Evolutionary conservation across 2,797 vertebrate genomes (phyloP).

Genomic region (Anguilla pacifica): DNA sequence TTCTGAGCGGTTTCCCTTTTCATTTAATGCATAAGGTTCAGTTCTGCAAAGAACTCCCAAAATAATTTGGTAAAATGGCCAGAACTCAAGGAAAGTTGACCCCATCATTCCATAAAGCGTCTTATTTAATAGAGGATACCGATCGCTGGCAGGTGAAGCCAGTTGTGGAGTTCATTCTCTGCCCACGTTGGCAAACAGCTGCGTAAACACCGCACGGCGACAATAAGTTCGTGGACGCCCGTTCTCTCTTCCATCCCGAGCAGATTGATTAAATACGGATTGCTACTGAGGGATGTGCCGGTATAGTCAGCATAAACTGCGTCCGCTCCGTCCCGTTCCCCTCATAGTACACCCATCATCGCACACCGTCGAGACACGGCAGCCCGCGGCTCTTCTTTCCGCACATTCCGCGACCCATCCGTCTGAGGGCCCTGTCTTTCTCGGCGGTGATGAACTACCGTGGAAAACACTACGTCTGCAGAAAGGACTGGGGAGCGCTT

Average conservation of each 20-base stretch:
- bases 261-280: slow-evolving; percentile 83
- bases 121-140: not conserved
- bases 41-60: not conserved
- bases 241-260: slow-evolving; percentile 64
- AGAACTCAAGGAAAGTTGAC: not conserved
- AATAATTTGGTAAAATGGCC: not conserved
- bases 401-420: slow-evolving; percentile 72
- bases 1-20: not conserved
- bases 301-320: slow-evolving; percentile 80
- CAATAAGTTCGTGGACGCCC: slow-evolving; percentile 55
- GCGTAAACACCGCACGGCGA: slow-evolving; percentile 36
- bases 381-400: slow-evolving; percentile 68
- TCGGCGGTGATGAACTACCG: slow-evolving; percentile 79
- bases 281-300: slow-evolving; percentile 76
- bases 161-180: not conserved
- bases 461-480: slow-evolving; percentile 75
- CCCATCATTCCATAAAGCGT: not conserved
- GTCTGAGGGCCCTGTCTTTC: slow-evolving; percentile 75
- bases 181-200: not conserved
- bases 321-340: slow-evolving; percentile 72
- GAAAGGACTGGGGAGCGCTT: slow-evolving; percentile 72
- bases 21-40: not conserved
- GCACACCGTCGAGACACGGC: slow-evolving; percentile 63
- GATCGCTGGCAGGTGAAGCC: not conserved
- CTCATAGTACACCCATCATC: slow-evolving; percentile 73